phyloP scores from a whole-genome alignment of 2,113 vertebrate genomes.

The Chaetops frenatus region DNA sequence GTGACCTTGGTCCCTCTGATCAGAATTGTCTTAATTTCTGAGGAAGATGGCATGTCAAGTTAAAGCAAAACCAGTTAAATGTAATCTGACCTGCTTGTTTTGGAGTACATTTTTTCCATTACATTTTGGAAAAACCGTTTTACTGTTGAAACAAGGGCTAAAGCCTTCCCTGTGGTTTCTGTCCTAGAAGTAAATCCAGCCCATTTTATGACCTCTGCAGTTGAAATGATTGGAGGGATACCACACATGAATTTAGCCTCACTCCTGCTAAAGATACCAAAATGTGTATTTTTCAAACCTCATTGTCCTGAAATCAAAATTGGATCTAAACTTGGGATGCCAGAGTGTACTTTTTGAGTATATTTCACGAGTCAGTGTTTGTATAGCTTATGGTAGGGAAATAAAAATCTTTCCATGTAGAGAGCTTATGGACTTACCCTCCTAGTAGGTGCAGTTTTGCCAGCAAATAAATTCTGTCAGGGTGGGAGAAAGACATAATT shows the following conservation, averaged over 20 bases:
- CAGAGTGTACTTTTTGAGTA: background rate
- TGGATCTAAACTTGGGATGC: background rate
- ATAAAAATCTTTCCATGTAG: background rate
- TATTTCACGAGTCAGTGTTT: background rate
- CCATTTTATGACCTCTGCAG: background rate
- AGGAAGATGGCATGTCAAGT: background rate
- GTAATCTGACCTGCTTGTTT: background rate
- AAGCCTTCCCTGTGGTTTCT: background rate
- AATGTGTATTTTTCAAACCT: background rate
- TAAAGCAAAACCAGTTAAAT: background rate
- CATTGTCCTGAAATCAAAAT: background rate
- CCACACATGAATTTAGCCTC: background rate
- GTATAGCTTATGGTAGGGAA: background rate
- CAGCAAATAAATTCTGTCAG: background rate
- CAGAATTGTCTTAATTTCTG: background rate
- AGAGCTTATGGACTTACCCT: background rate
- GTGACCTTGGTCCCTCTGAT: background rate
- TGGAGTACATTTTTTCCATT: background rate
- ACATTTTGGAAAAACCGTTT: background rate
- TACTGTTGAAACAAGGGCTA: background rate
- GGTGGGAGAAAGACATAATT: background rate
- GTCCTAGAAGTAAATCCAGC: background rate
- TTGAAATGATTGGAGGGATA: background rate
- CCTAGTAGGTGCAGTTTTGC: background rate
- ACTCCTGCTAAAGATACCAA: background rate